These are phyloP conservation scores for Poeciliopsis gracilis DNA, from an alignment of 2,797 vertebrate genomes.

Conservation along the genomic window DNA sequence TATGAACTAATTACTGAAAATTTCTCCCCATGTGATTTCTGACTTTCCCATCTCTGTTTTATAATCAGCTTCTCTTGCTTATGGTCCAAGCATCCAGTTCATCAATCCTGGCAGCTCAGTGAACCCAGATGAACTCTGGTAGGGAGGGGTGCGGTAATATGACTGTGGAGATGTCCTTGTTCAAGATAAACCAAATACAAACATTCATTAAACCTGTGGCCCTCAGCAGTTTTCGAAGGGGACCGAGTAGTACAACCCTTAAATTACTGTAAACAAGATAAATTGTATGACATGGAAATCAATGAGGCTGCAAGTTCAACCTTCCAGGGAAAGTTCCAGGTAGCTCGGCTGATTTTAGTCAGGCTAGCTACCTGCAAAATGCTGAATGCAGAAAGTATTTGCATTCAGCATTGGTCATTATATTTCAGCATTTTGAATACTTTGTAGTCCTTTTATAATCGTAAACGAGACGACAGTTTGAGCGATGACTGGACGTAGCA, in stretches of 20 bases:
- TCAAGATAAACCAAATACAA: slow-evolving; percentile 49
- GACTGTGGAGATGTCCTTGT: slow-evolving; percentile 64
- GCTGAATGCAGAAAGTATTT: slow-evolving; percentile 13
- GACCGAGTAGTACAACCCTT: slow-evolving; percentile 51
- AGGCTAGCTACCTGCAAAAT: neutral
- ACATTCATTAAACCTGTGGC: slow-evolving; percentile 51
- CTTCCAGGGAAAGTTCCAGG: slow-evolving; percentile 25
- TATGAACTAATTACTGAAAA: too few relatives aligned
- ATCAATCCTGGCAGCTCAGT: neutral
- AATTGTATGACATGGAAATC: slow-evolving; percentile 62
- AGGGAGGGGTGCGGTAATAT: slow-evolving; percentile 44
- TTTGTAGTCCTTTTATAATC: slow-evolving; percentile 10
- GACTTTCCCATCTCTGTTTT: too few relatives aligned
- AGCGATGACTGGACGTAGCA: slow-evolving; percentile 33
- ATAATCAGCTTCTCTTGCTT: too few relatives aligned
- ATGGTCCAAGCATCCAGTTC: neutral
- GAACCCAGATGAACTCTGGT: slow-evolving; percentile 45
- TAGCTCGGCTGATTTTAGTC: slow-evolving; percentile 28
- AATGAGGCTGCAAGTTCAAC: slow-evolving; percentile 65
- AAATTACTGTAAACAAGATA: slow-evolving; percentile 65
- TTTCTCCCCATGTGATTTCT: too few relatives aligned
- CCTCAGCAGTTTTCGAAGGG: slow-evolving; percentile 60
- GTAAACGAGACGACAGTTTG: slow-evolving; percentile 37
- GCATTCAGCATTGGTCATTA: slow-evolving; percentile 14
- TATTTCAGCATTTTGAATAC: slow-evolving; percentile 15